A percentile compares a stretch with the other conserved stretches of the same genome.
Evolutionary conservation across 2,113 vertebrate genomes (phyloP).

Genomic region (Saccopteryx bilineata): DNA sequence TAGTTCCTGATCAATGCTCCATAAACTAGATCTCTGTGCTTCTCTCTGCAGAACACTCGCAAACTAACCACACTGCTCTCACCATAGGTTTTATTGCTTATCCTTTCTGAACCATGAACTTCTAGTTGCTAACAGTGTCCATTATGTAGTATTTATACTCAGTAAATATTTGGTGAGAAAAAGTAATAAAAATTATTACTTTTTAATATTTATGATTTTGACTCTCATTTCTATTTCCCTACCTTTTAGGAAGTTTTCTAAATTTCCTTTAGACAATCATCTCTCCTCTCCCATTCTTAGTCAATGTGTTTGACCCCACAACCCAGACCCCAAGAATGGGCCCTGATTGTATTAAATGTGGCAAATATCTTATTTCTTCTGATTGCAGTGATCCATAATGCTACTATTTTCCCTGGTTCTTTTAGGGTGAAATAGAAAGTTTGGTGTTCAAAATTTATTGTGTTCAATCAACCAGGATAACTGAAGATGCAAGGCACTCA

Average conservation of each 20-base stretch:
- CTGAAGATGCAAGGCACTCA: background rate
- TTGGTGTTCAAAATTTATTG: conserved; percentile 38
- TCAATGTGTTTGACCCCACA: background rate
- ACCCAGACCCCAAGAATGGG: background rate
- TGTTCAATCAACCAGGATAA: background rate
- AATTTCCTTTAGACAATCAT: background rate
- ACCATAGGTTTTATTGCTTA: background rate
- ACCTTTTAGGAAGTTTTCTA: background rate
- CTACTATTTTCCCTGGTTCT: background rate
- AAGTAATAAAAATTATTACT: background rate
- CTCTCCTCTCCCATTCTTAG: background rate
- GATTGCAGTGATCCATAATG: background rate
- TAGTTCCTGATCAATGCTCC: background rate
- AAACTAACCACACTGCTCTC: background rate
- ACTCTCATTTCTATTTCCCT: background rate
- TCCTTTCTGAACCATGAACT: background rate
- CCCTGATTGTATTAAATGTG: background rate
- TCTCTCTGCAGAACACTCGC: background rate
- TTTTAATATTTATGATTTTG: background rate
- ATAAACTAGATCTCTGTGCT: background rate
- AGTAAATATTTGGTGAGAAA: background rate
- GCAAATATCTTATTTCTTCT: background rate
- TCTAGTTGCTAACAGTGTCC: background rate
- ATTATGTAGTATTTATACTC: background rate
- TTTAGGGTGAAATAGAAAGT: conserved; percentile 47